phyloP scores from a whole-genome alignment of 2,888 invertebrate genomes.

The Hypercompe scribonia region DNA sequence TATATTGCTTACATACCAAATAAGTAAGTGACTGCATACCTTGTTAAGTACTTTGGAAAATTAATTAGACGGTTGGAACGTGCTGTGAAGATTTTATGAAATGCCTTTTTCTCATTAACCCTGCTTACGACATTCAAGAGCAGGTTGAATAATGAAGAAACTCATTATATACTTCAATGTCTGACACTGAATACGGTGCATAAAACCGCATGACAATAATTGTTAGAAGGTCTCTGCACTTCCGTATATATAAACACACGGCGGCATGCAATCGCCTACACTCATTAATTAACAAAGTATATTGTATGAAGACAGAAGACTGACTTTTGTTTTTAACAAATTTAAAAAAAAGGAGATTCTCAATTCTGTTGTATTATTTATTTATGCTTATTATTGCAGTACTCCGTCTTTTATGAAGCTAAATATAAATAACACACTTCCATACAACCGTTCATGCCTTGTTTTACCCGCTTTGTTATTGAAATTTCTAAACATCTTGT shows the following conservation, averaged over 20 bases:
- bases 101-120: neutral
- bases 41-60: neutral
- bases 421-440: no score
- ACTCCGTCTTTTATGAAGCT: neutral
- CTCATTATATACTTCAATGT: neutral
- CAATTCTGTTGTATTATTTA: no score
- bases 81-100: neutral
- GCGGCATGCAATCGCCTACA: neutral
- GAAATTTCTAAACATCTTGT: no score
- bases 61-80: neutral
- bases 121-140: neutral
- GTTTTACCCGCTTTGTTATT: no score
- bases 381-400: neutral
- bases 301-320: neutral
- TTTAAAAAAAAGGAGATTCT: neutral
- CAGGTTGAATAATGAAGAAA: neutral
- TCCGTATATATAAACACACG: neutral
- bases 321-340: neutral
- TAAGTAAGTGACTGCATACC: neutral
- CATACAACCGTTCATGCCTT: no score
- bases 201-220: neutral
- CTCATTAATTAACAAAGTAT: neutral
- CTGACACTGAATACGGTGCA: neutral
- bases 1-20: neutral
- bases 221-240: neutral